Evolutionary conservation across 1,140 invertebrate genomes (phyloP).

Genomic region (Drosophila setifemur): DNA sequence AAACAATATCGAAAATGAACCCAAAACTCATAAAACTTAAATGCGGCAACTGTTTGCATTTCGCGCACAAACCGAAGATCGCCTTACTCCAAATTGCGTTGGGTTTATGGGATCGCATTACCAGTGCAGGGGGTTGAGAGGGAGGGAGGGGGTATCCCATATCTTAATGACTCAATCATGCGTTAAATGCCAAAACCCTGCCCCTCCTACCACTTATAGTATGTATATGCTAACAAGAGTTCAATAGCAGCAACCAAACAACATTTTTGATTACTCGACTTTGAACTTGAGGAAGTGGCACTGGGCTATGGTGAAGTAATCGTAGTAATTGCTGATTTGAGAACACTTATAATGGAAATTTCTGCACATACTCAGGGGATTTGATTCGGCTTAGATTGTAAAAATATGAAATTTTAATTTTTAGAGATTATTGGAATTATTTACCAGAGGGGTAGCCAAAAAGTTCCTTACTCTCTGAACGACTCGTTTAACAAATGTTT

Average conservation of each 20-base stretch:
- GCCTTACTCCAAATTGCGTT: conserved; percentile 46
- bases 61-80: conserved; percentile 54
- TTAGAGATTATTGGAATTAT: too few relatives aligned
- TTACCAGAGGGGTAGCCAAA: too few relatives aligned
- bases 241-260: conserved; percentile 47
- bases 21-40: conserved; percentile 37
- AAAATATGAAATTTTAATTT: too few relatives aligned
- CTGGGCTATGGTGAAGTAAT: too few relatives aligned
- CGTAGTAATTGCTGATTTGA: too few relatives aligned
- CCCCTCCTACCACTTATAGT: conserved; percentile 6
- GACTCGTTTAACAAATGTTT: too few relatives aligned
- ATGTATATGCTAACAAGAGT: conserved; percentile 33
- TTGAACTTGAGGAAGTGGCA: conserved; percentile 57
- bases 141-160: background rate
- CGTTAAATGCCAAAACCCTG: conserved; percentile 52
- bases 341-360: background rate
- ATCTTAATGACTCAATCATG: conserved; percentile 53
- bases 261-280: conserved; percentile 45
- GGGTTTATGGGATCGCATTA: conserved; percentile 14
- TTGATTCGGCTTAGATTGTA: too few relatives aligned
- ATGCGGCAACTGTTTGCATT: conserved; percentile 51
- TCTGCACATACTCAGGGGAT: too few relatives aligned
- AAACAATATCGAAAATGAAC: conserved; percentile 41
- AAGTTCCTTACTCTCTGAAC: too few relatives aligned
- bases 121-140: conserved; percentile 2